A percentile compares a stretch with the other conserved stretches of the same genome.
phyloP scores from a whole-genome alignment of 2,113 vertebrate genomes.

The Miniopterus natalensis region DNA sequence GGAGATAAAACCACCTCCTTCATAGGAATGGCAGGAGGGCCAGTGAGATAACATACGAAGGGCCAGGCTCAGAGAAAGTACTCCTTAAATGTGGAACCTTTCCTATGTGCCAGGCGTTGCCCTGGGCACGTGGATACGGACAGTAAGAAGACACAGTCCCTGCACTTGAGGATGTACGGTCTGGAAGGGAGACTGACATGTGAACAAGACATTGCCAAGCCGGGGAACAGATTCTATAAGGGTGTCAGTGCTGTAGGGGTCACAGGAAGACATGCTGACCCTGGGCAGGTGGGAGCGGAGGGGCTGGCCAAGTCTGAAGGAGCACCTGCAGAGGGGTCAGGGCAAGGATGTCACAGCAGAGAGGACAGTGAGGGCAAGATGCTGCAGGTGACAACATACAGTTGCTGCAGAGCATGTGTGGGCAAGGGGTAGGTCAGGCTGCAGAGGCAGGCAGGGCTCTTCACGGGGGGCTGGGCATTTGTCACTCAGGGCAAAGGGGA shows the following conservation, averaged over 20 bases:
- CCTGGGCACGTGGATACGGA: not conserved
- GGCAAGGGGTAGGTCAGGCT: not conserved
- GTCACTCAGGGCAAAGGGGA: not conserved
- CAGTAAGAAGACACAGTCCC: not conserved
- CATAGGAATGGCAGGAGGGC: not conserved
- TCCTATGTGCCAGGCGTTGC: not conserved
- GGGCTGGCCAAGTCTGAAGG: not conserved
- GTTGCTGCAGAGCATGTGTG: not conserved
- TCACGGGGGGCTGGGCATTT: too few relatives aligned
- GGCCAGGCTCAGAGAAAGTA: not conserved
- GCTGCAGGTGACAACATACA: accelerated
- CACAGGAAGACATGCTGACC: accelerated
- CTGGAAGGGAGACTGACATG: not conserved
- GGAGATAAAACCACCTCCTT: not conserved
- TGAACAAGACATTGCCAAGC: not conserved
- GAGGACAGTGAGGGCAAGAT: not conserved
- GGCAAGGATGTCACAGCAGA: not conserved
- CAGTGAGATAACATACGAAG: not conserved
- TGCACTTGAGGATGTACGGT: not conserved
- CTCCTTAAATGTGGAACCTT: not conserved
- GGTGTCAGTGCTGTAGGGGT: accelerated
- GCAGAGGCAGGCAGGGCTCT: not conserved
- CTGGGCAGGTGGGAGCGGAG: accelerated
- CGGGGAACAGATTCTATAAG: not conserved
- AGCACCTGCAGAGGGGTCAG: not conserved